phyloP scores from a whole-genome alignment of 2,113 vertebrate genomes.

The Periophthalmodon schlosseri region DNA sequence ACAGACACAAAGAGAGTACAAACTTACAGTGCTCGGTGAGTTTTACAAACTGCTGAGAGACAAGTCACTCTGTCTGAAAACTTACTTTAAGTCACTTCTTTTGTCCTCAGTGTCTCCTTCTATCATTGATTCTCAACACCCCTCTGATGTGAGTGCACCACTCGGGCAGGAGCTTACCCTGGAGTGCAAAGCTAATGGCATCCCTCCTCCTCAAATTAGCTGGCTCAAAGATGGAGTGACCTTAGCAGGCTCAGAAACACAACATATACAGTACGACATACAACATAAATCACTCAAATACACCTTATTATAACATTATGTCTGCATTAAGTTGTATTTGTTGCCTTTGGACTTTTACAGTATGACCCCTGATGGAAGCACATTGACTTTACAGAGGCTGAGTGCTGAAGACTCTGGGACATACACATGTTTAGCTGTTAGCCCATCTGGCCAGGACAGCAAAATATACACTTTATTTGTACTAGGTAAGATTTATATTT shows the following conservation, averaged over 20 bases:
- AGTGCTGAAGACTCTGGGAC: constrained; percentile 79
- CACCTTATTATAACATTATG: not conserved
- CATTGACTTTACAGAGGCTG: constrained; percentile 80
- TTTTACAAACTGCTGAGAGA: not conserved
- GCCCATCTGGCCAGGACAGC: constrained; percentile 80
- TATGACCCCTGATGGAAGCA: constrained; percentile 74
- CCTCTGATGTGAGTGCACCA: constrained; percentile 78
- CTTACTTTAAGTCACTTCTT: constrained; percentile 1
- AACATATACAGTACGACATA: constrained; percentile 64
- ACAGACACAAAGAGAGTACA: constrained; percentile 76
- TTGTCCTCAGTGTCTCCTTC: constrained; percentile 78
- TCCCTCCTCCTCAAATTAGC: constrained; percentile 78
- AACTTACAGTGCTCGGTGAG: constrained; percentile 84
- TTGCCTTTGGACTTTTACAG: constrained; percentile 63
- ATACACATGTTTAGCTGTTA: constrained; percentile 87
- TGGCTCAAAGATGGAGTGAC: constrained; percentile 87
- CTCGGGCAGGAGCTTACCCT: constrained; percentile 77
- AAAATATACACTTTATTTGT: constrained; percentile 81
- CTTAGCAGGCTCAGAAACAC: constrained; percentile 59
- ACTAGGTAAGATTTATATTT: constrained; percentile 75
- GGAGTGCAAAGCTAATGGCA: constrained; percentile 81
- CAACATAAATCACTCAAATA: not conserved
- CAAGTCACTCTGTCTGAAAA: not conserved
- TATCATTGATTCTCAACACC: constrained; percentile 70
- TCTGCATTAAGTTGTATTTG: not conserved